Evolutionary conservation across 1,140 invertebrate species (phyloP).

Genomic region (Xylocopa sonorina): DNA sequence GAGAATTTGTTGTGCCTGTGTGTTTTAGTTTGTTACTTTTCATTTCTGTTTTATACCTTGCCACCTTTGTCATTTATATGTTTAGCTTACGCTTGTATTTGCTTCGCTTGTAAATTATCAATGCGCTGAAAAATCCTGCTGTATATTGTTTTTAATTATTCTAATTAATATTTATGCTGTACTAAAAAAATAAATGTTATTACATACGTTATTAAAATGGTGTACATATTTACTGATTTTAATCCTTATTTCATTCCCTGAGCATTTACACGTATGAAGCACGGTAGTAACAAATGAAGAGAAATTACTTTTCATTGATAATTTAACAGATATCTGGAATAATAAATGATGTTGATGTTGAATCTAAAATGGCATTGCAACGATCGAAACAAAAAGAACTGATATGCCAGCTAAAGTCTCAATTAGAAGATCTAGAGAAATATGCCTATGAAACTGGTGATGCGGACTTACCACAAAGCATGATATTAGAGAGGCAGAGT

Average conservation of each 20-base stretch:
- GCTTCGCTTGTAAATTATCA: conserved; percentile 28
- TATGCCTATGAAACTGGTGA: conserved; percentile 96
- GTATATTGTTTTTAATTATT: conserved; percentile 21
- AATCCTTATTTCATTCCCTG: neutral
- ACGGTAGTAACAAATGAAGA: neutral
- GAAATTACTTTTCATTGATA: neutral
- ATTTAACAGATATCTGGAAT: conserved; percentile 65
- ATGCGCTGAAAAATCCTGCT: conserved; percentile 18
- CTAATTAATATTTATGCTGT: conserved; percentile 14
- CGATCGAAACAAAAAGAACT: conserved; percentile 91
- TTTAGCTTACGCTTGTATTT: conserved; percentile 38
- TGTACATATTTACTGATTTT: conserved; percentile 6
- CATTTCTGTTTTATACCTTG: conserved; percentile 8
- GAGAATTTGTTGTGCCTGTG: neutral
- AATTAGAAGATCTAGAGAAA: conserved; percentile 96
- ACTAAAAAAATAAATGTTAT: conserved; percentile 31
- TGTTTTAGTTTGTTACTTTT: conserved; percentile 22
- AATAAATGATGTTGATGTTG: conserved; percentile 79
- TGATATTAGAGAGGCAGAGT: conserved; percentile 93
- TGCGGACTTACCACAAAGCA: conserved; percentile 90
- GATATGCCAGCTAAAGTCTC: conserved; percentile 94
- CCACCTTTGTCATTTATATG: conserved; percentile 11
- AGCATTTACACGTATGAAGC: neutral
- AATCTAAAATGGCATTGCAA: conserved; percentile 86
- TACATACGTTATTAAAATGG: conserved; percentile 10